Evolutionary conservation across 2,888 invertebrate genomes (phyloP).

Genomic region (Temnothorax unifasciatus): DNA sequence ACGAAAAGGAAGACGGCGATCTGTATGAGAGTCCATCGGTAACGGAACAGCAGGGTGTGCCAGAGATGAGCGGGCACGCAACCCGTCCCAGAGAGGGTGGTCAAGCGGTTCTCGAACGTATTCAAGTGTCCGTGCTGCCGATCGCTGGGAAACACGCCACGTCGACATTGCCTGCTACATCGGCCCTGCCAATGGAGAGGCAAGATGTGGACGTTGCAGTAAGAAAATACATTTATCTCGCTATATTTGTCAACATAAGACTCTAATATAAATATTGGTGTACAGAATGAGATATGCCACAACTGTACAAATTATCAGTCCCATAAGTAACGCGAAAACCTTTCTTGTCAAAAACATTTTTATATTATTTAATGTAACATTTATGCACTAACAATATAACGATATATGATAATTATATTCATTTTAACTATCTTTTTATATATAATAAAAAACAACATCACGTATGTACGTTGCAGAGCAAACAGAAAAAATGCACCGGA

Average conservation of each 20-base stretch:
- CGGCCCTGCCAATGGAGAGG: slow-evolving; percentile 18
- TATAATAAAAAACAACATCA: neutral
- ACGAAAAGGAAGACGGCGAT: slow-evolving; percentile 12
- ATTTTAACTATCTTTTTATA: neutral
- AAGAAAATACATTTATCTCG: neutral
- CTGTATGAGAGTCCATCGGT: slow-evolving; percentile 27
- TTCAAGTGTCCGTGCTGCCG: slow-evolving; percentile 71
- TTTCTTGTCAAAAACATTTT: neutral
- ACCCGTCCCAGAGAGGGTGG: slow-evolving; percentile 71
- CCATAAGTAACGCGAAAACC: neutral
- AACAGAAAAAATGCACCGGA: slow-evolving; percentile 49
- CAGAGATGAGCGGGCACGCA: slow-evolving; percentile 74
- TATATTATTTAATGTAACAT: neutral
- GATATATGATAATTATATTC: neutral
- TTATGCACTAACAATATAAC: neutral
- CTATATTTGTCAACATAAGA: neutral
- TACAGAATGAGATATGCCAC: neutral
- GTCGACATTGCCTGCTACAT: neutral
- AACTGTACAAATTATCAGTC: neutral
- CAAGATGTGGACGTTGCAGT: slow-evolving; percentile 36
- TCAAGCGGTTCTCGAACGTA: slow-evolving; percentile 73
- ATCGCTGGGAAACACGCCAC: slow-evolving; percentile 46
- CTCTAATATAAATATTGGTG: neutral
- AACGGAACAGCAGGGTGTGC: slow-evolving; percentile 3
- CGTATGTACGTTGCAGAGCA: slow-evolving; percentile 58